A percentile compares a stretch with the other conserved stretches of the same genome.
Evolutionary conservation across 2,113 vertebrate species (phyloP).

Genomic region (Sceloporus tristichus): DNA sequence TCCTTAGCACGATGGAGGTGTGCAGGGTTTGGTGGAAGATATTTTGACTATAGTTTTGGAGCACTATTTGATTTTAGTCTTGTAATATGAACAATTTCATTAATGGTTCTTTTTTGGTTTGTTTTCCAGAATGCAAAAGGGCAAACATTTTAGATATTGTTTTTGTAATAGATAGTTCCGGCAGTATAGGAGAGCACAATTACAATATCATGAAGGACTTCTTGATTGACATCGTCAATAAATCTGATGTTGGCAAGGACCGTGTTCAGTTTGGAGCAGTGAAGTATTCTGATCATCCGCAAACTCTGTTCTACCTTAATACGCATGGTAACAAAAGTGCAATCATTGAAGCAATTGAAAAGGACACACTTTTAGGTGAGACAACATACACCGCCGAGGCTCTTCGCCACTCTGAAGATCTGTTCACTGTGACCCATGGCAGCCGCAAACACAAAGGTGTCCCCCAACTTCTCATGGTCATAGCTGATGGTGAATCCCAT

Average conservation of each 20-base stretch:
- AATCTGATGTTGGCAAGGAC: slow-evolving; percentile 69
- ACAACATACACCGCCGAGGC: slow-evolving; percentile 67
- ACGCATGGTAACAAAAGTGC: slow-evolving; percentile 35
- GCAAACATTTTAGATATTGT: slow-evolving; percentile 74
- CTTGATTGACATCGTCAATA: slow-evolving; percentile 72
- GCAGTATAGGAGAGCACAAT: slow-evolving; percentile 58
- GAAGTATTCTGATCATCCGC: slow-evolving; percentile 67
- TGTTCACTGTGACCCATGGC: slow-evolving; percentile 64
- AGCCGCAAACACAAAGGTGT: slow-evolving; percentile 67
- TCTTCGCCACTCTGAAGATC: slow-evolving; percentile 57
- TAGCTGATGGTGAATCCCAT: slow-evolving; percentile 73
- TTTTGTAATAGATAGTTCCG: slow-evolving; percentile 78
- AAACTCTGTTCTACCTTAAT: slow-evolving; percentile 67
- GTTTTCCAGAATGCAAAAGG: slow-evolving; percentile 69
- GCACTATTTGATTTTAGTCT: neutral
- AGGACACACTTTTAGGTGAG: slow-evolving; percentile 31
- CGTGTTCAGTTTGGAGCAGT: slow-evolving; percentile 75
- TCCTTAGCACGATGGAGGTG: too few relatives aligned
- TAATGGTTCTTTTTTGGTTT: neutral
- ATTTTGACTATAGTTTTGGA: too few relatives aligned
- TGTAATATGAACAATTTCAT: neutral
- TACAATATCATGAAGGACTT: slow-evolving; percentile 75
- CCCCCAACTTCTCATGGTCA: slow-evolving; percentile 76
- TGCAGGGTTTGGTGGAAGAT: too few relatives aligned
- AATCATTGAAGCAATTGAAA: slow-evolving; percentile 55